These are phyloP conservation scores for Augochlora pura DNA, from an alignment of 1,140 invertebrate genomes.

Conservation along the genomic window DNA sequence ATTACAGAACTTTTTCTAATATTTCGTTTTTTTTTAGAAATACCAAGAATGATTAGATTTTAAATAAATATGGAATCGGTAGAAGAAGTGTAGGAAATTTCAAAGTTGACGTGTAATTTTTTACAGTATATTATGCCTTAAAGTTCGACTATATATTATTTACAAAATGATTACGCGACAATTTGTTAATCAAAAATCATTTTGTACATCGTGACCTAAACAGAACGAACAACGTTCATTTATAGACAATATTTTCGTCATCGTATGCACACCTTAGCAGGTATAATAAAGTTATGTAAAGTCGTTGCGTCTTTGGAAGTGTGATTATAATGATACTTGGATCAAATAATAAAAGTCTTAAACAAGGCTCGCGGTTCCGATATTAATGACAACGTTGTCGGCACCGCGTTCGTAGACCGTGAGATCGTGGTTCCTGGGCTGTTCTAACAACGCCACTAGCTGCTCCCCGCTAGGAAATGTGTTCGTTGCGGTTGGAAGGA, in stretches of 20 bases:
- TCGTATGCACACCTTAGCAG: conserved; percentile 32
- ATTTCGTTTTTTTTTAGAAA: neutral
- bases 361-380: conserved; percentile 71
- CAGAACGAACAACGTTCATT: neutral
- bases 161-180: conserved; percentile 7
- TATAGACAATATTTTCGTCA: neutral
- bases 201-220: conserved; percentile 19
- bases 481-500: conserved; percentile 58
- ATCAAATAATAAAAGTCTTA: conserved; percentile 32
- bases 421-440: conserved; percentile 69
- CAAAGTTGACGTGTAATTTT: neutral
- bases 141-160: conserved; percentile 15
- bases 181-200: conserved; percentile 17
- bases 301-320: conserved; percentile 36
- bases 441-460: conserved; percentile 66
- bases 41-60: neutral
- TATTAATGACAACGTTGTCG: conserved; percentile 73
- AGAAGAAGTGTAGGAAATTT: neutral
- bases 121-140: neutral
- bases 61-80: neutral
- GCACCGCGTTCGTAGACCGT: conserved; percentile 68
- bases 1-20: neutral
- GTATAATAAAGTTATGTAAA: conserved; percentile 20
- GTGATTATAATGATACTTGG: neutral
- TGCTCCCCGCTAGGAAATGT: conserved; percentile 69